A percentile compares a stretch with the other conserved stretches of the same genome.
phyloP scores from a whole-genome alignment of 2,113 vertebrate species.

The Elgaria multicarinata region DNA sequence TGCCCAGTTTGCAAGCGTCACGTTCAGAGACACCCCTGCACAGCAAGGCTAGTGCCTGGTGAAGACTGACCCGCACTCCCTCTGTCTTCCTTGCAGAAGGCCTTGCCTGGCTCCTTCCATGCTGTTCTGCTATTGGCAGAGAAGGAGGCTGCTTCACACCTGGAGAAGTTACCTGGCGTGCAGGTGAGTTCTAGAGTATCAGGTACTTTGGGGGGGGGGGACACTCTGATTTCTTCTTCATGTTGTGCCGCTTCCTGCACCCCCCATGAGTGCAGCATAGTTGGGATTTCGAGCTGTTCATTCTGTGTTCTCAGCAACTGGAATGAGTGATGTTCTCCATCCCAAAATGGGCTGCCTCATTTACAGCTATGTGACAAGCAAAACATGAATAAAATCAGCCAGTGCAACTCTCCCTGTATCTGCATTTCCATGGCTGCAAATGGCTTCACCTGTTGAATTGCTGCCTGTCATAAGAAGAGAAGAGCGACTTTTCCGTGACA shows the following conservation, averaged over 20 bases:
- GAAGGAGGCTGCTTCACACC: conserved; percentile 79
- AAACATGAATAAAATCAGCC: neutral
- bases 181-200: conserved; percentile 77
- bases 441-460: neutral
- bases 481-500: neutral
- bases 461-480: neutral
- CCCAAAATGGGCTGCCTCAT: neutral
- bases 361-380: neutral
- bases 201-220: fast-evolving
- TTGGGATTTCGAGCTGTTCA: no score
- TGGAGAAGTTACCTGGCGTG: conserved; percentile 80
- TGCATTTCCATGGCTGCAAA: neutral
- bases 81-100: conserved; percentile 63
- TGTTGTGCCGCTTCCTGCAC: neutral
- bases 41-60: neutral
- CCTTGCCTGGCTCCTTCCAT: conserved; percentile 77
- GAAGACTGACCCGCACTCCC: neutral
- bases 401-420: neutral
- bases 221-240: neutral
- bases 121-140: conserved; percentile 84
- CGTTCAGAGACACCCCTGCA: neutral
- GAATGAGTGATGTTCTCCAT: neutral
- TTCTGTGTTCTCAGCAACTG: neutral
- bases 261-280: no score
- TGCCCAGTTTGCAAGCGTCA: neutral